Conservation (phyloP, 2,113 vertebrate genomes). For the Astur gentilis region DNA sequence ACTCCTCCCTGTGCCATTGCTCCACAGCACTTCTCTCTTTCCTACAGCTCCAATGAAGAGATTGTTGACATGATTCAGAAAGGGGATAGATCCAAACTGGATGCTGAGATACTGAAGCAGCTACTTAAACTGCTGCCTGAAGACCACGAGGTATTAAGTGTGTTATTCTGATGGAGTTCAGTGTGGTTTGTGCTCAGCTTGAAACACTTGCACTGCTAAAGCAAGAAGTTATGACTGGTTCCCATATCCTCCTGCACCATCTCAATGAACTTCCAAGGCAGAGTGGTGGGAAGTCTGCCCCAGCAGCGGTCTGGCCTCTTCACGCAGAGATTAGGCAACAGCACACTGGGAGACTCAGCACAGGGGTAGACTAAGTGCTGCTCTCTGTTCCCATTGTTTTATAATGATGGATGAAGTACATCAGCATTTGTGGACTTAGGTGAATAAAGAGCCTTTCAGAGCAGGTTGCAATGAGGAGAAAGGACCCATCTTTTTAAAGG, state of each 20-base stretch:
- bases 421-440: background rate
- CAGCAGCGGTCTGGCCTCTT: background rate
- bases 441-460: background rate
- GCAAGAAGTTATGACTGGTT: background rate
- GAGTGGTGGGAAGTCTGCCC: background rate
- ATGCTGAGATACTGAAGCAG: slow-evolving; percentile 87
- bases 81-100: slow-evolving; percentile 81
- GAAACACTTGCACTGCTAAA: background rate
- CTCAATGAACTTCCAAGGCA: background rate
- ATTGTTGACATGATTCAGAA: slow-evolving; percentile 81
- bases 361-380: background rate
- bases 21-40: background rate
- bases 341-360: rapidly evolving
- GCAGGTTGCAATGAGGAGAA: background rate
- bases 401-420: background rate
- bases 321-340: background rate
- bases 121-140: slow-evolving; percentile 91
- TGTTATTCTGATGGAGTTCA: background rate
- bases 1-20: rapidly evolving
- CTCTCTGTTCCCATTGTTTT: background rate
- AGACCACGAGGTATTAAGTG: slow-evolving; percentile 80
- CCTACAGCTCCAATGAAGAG: slow-evolving; percentile 81
- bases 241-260: background rate
- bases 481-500: background rate
- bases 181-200: background rate